Conservation (phyloP, 1,140 invertebrate genomes). For the Hypothenemus hampei region DNA sequence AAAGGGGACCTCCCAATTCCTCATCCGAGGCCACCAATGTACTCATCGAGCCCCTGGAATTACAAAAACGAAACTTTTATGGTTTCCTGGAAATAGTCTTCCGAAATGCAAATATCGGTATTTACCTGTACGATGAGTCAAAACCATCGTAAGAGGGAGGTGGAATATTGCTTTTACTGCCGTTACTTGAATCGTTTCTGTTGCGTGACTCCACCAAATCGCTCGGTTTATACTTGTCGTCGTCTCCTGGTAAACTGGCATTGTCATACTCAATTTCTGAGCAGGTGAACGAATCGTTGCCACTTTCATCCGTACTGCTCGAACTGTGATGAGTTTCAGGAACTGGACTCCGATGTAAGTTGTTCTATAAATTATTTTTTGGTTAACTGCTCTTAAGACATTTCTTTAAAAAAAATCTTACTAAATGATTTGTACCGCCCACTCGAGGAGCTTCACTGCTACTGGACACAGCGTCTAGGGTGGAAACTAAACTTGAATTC, state of each 20-base stretch:
- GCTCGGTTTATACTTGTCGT: conserved; percentile 77
- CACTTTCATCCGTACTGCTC: conserved; percentile 89
- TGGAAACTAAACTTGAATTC: conserved; percentile 85
- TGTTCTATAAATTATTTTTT: too few species aligned
- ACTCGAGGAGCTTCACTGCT: conserved; percentile 76
- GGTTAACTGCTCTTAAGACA: too few species aligned
- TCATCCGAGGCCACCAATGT: conserved; percentile 90
- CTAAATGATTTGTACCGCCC: conserved; percentile 52
- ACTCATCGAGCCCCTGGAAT: conserved; percentile 73
- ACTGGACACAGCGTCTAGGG: conserved; percentile 86
- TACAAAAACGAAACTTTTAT: conserved; percentile 15
- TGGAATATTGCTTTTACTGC: conserved; percentile 51
- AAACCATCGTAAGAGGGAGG: conserved; percentile 84
- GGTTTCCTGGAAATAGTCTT: background rate
- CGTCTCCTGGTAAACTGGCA: conserved; percentile 73
- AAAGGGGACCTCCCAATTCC: conserved; percentile 70
- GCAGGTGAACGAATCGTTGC: conserved; percentile 96
- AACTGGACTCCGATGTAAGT: conserved; percentile 63
- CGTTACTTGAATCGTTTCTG: conserved; percentile 54
- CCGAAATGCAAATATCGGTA: background rate
- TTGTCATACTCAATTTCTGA: conserved; percentile 97
- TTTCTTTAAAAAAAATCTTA: conserved; percentile 5
- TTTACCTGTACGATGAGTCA: conserved; percentile 75
- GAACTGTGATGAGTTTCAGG: conserved; percentile 69
- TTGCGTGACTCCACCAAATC: conserved; percentile 58